Conservation (phyloP, 2,797 vertebrate species). For the Pempheris klunzingeri region DNA sequence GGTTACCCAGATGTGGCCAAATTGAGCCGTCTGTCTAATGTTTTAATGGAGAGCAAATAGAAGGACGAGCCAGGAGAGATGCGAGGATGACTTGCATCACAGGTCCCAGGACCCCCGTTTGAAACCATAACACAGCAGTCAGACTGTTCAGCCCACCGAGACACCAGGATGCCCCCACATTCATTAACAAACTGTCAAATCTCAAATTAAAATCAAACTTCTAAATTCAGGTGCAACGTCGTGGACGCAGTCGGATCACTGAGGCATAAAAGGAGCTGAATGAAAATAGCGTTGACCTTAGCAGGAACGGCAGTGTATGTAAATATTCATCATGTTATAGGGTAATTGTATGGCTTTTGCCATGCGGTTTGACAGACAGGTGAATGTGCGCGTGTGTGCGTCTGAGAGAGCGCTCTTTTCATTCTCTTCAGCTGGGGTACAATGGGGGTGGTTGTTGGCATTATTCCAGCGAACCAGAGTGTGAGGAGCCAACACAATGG, state of each 20-base stretch:
- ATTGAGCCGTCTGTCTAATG: not conserved
- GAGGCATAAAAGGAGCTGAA: constrained; percentile 46
- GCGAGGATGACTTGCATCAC: constrained; percentile 2
- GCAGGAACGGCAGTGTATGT: constrained; percentile 58
- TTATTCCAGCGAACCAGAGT: constrained; percentile 71
- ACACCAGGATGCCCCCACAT: constrained; percentile 11
- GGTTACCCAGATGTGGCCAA: too few relatives aligned
- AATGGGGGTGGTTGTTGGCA: constrained; percentile 78
- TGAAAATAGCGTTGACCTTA: constrained; percentile 65
- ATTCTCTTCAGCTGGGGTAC: constrained; percentile 69
- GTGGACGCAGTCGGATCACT: constrained; percentile 15
- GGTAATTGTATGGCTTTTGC: constrained; percentile 60
- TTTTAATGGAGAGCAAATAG: constrained; percentile 1
- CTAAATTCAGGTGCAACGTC: constrained; percentile 40
- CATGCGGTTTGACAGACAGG: constrained; percentile 62
- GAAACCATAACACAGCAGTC: constrained; percentile 11
- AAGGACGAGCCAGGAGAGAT: not conserved
- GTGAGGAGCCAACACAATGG: constrained; percentile 73
- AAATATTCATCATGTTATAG: constrained; percentile 68
- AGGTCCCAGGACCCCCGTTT: not conserved
- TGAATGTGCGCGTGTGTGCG: constrained; percentile 41
- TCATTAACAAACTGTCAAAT: constrained; percentile 55
- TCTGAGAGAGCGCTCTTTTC: constrained; percentile 51
- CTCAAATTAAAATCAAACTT: constrained; percentile 52
- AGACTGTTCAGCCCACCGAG: not conserved